Evolutionary conservation across 2,113 vertebrate genomes (phyloP).

Genomic region (Psittacula cyanocephala): DNA sequence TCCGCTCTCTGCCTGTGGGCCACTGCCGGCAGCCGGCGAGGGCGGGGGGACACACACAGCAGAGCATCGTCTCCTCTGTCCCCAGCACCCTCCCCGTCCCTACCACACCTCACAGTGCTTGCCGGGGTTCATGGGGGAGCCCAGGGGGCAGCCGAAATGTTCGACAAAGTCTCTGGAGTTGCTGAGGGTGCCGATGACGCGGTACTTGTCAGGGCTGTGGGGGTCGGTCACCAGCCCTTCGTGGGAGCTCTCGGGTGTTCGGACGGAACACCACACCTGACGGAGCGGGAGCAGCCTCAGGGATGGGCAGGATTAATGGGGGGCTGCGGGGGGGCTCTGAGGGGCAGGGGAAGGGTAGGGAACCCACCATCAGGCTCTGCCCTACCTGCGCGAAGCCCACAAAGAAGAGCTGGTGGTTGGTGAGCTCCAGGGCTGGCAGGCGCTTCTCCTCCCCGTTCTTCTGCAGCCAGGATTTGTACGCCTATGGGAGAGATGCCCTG

Average conservation of each 20-base stretch:
- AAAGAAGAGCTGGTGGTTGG: conserved; percentile 96
- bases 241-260: conserved; percentile 95
- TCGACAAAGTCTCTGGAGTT: conserved; percentile 93
- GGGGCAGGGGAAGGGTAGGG: not conserved
- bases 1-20: not conserved
- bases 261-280: conserved; percentile 97
- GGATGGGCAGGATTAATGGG: accelerated
- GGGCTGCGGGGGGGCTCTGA: not conserved
- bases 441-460: conserved; percentile 87
- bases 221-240: conserved; percentile 95
- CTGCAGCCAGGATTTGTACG: conserved; percentile 87
- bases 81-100: not conserved
- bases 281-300: not conserved
- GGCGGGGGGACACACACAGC: not conserved
- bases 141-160: conserved; percentile 88
- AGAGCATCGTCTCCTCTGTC: not conserved
- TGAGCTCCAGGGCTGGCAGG: conserved; percentile 90
- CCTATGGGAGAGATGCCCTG: conserved; percentile 70
- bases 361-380: accelerated
- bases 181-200: conserved; percentile 94
- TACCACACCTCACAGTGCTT: conserved; percentile 97
- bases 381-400: conserved; percentile 96
- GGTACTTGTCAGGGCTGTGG: conserved; percentile 92
- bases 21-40: not conserved
- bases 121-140: conserved; percentile 93